Base-by-base conservation (phyloP, 2,797 vertebrate genomes). In the Heliangelus exortis region DNA sequence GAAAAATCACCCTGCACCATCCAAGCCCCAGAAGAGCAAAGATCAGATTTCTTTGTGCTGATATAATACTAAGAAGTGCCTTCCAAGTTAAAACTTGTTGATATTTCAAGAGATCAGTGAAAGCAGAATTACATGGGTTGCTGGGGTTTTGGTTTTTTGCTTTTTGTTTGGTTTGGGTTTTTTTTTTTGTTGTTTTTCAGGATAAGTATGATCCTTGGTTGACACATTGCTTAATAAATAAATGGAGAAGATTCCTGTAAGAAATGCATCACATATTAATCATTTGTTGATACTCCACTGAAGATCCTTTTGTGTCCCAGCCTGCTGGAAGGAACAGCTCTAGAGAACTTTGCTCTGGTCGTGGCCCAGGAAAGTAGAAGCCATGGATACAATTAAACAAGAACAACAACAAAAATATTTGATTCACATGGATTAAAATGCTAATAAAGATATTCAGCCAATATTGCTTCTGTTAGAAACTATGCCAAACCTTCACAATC, bases 271-370 rank as follows among this genome's bases (percentile, higher is more conserved):
- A 25, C 34, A 6, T 20, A 72, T 79, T 91, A 91, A 87, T 91
- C 28, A 92, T 72, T 71, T 80, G 74, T 55, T 69, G 48, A 18
- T 75, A 55, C 22, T 67, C 55, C 55, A 73, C 34, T 47, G 55
- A 81, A 86, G 73, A 86, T 93, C 78, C 20, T 59, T 59, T 68
- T 48, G 63, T 54, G 26, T 54, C 33, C 71, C 31, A 61, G 28
- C 22, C 51, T 63, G 48, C 67, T 84, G 45, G 43, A 83, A 88
- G 58, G 41, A 89, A 86, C 16, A 69, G 57, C 16, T 89, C 55
- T 67, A 34, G 45, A 84, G 87, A 92, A 67, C 81, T 95, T 76
- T 82, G 67, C 51, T 79, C 62, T 94, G 59, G 45, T 95, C 65
- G 45, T 1, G 14, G 81, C 72, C 81, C 45, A 92, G 85, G 65